Evolutionary conservation across 2,797 vertebrate genomes (phyloP).

Genomic region (Parauchenoglanis punctatus): DNA sequence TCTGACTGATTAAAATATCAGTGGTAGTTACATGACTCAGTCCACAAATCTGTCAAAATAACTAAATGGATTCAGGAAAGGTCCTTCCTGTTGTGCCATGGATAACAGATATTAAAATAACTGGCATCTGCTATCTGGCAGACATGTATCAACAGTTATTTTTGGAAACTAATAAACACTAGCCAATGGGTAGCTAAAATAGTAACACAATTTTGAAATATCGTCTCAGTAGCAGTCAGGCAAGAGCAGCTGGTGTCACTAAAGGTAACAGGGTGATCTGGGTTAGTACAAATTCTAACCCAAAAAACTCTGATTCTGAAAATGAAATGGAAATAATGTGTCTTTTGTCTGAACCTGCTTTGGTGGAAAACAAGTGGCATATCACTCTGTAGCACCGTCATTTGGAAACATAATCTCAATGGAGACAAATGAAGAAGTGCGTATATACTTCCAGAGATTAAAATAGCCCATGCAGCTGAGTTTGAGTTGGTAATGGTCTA

Average conservation of each 20-base stretch:
- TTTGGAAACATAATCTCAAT: not conserved
- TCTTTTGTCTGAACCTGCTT: not conserved
- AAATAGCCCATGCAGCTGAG: not conserved
- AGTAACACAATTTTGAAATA: constrained; percentile 37
- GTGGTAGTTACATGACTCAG: not conserved
- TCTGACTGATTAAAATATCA: not conserved
- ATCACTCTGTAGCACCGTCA: not conserved
- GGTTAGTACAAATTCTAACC: not conserved
- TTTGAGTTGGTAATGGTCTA: not conserved
- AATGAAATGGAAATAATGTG: not conserved
- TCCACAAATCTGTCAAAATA: constrained; percentile 20
- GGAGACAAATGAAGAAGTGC: not conserved
- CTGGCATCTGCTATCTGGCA: constrained; percentile 9
- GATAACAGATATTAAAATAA: constrained; percentile 41
- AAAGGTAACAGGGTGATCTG: not conserved
- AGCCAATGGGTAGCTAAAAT: constrained; percentile 37
- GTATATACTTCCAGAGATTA: not conserved
- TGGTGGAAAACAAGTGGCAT: not conserved
- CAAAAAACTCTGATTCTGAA: not conserved
- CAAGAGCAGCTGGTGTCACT: constrained; percentile 30
- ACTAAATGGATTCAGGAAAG: constrained; percentile 42
- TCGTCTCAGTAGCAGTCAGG: not conserved
- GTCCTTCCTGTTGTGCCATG: constrained; percentile 68
- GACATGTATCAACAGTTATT: constrained; percentile 32
- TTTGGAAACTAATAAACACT: constrained; percentile 37